These are phyloP conservation scores for Mechanitis messenoides DNA, from an alignment of 2,888 invertebrate species.

Conservation along the genomic window DNA sequence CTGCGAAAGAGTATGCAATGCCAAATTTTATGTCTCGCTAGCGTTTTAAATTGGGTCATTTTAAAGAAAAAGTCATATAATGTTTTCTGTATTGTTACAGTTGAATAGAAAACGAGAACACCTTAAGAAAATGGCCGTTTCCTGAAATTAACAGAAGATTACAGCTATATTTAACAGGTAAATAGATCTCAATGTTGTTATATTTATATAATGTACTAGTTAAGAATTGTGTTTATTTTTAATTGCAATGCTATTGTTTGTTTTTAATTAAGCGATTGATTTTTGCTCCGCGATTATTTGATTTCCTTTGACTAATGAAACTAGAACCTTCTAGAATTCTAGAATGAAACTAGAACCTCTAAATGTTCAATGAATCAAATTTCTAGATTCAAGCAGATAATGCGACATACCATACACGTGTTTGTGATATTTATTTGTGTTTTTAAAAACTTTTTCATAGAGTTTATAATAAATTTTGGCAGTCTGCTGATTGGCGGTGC, in stretches of 20 bases:
- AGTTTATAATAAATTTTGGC: conserved; percentile 34
- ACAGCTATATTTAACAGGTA: conserved; percentile 19
- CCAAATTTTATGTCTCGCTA: conserved; percentile 35
- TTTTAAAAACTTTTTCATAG: conserved; percentile 37
- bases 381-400: not conserved
- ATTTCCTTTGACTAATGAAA: not conserved
- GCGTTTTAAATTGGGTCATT: conserved; percentile 21
- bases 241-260: conserved; percentile 16
- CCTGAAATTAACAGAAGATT: not conserved
- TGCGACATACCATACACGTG: not conserved
- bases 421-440: conserved; percentile 19
- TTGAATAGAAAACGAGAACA: conserved; percentile 6
- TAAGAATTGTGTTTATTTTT: not conserved
- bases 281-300: conserved; percentile 1
- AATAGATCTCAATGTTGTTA: conserved; percentile 13
- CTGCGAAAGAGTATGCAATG: conserved; percentile 33
- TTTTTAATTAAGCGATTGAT: conserved; percentile 12
- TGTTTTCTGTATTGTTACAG: conserved; percentile 42
- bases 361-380: no score
- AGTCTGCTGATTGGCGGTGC: conserved; percentile 22
- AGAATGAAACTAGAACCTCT: no score
- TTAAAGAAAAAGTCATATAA: conserved; percentile 34
- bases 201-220: not conserved
- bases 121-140: not conserved
- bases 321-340: not conserved